Evolutionary conservation across 2,797 vertebrate species (phyloP), one percentile per base, ranked within the genome.

Genomic region (Coregonus ussuriensis): DNA sequence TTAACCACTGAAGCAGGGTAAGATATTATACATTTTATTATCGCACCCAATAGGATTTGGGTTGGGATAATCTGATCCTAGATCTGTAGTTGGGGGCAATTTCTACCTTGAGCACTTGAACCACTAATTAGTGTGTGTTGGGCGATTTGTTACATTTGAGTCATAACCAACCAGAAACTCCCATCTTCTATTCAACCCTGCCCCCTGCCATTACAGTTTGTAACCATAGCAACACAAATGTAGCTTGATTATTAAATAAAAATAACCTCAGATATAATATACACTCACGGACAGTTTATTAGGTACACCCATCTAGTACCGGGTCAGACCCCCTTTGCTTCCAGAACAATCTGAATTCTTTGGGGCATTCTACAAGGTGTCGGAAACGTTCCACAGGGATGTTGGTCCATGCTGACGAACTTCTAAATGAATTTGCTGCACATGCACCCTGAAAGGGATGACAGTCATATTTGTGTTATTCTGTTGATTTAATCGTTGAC

Each of bases 81-180:
- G 72, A 79, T 69, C 67, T 79, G 0, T 77, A 82, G 87, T 51
- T 80, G 75, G 68, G 62, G 81, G 78, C 33, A 83, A 75, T 68
- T 68, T 75, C 29, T 68, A 52, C 9, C 31, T 51, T 21, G 41
- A 62, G 29, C 37, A 59, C 52, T 70, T 41, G 37, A 41, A 41
- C 37, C 37, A 41, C 37, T 41, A 41, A 7, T 7, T 6, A 1
- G 37, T 41, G 37, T 59, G 56, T 59, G 16, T 33, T 37, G 14
- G 15, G 6, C 35, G 21, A 6, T 25, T 77, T 63, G 21, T 35
- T 47, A 41, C 37, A 41, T 41, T 6, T 41, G 37, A 35, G 35
- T 37, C 5, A 18, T 69, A 69, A 35, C 67, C 35, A 37, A 69
- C 15, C 16, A 41, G 67, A 37, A 35, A 66, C 29, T 66, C 21